Conservation (phyloP, 1,140 invertebrate species). For the Dolichoris vasculosae region DNA sequence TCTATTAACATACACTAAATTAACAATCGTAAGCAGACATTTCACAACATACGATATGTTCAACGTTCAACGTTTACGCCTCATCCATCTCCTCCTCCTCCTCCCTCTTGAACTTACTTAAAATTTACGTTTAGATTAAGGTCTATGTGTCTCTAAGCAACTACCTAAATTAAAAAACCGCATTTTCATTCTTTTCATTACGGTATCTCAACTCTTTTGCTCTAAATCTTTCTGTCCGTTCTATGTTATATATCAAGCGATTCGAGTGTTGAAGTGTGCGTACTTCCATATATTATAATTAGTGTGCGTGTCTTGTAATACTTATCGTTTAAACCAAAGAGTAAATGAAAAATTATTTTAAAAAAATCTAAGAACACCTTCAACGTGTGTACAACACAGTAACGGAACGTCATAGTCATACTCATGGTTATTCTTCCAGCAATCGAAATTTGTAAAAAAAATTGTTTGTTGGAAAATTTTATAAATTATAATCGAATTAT, state of each 20-base stretch:
- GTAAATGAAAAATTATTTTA: constrained; percentile 59
- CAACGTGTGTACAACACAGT: constrained; percentile 34
- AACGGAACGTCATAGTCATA: constrained; percentile 23
- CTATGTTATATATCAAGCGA: constrained; percentile 28
- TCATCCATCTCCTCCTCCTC: constrained; percentile 46
- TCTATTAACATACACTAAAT: constrained; percentile 21
- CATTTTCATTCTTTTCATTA: constrained; percentile 39
- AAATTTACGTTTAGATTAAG: constrained; percentile 46
- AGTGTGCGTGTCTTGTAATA: constrained; percentile 56
- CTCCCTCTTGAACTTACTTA: constrained; percentile 54
- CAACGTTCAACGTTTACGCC: constrained; percentile 59
- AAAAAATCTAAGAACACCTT: constrained; percentile 48
- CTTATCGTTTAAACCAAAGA: constrained; percentile 55
- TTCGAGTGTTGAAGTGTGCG: constrained; percentile 47
- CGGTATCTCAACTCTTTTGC: constrained; percentile 16
- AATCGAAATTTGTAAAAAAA: neutral
- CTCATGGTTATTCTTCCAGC: constrained; percentile 8
- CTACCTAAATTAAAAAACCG: constrained; percentile 62
- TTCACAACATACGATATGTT: constrained; percentile 66
- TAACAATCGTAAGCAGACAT: constrained; percentile 23
- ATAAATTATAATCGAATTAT: neutral
- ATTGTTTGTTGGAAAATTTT: neutral
- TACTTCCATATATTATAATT: constrained; percentile 19
- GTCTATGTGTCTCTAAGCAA: constrained; percentile 57
- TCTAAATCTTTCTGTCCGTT: constrained; percentile 45